Evolutionary conservation across 1,140 invertebrate species (phyloP).

Genomic region (Drosophila willistoni): DNA sequence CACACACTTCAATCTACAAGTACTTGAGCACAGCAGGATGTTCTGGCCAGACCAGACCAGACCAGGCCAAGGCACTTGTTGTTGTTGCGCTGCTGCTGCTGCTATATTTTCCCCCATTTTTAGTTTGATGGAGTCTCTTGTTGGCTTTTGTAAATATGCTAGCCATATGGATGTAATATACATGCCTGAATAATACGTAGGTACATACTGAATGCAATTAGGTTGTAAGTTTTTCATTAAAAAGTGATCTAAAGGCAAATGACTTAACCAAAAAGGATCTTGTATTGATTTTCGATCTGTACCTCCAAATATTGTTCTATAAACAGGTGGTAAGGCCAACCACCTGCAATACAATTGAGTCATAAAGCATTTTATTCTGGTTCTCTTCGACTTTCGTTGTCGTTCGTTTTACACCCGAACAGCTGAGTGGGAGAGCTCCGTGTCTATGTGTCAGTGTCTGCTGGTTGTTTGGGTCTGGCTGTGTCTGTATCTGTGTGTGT

Average conservation of each 20-base stretch:
- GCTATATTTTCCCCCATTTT: slow-evolving; percentile 16
- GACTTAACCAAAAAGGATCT: no score
- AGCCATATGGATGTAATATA: slow-evolving; percentile 70
- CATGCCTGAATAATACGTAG: background rate
- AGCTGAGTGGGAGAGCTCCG: slow-evolving; percentile 35
- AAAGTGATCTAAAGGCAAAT: no score
- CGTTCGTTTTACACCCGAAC: slow-evolving; percentile 33
- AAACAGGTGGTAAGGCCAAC: slow-evolving; percentile 26
- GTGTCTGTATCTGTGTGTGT: no score
- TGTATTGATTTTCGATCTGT: background rate
- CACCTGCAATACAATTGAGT: slow-evolving; percentile 26
- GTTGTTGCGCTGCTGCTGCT: slow-evolving; percentile 35
- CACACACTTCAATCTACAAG: slow-evolving; percentile 36
- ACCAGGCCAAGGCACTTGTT: slow-evolving; percentile 58
- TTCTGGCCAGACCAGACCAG: slow-evolving; percentile 32
- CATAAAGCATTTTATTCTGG: slow-evolving; percentile 21
- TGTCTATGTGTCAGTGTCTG: slow-evolving; percentile 29
- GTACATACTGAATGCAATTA: background rate
- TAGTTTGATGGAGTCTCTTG: slow-evolving; percentile 31
- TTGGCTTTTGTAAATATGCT: slow-evolving; percentile 66
- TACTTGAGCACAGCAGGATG: slow-evolving; percentile 58
- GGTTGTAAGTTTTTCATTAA: background rate
- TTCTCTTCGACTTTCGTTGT: slow-evolving; percentile 22
- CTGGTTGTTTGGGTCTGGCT: background rate
- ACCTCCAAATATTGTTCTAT: background rate